Conservation (phyloP, 1,140 invertebrate genomes). For the Magallana angulata region DNA sequence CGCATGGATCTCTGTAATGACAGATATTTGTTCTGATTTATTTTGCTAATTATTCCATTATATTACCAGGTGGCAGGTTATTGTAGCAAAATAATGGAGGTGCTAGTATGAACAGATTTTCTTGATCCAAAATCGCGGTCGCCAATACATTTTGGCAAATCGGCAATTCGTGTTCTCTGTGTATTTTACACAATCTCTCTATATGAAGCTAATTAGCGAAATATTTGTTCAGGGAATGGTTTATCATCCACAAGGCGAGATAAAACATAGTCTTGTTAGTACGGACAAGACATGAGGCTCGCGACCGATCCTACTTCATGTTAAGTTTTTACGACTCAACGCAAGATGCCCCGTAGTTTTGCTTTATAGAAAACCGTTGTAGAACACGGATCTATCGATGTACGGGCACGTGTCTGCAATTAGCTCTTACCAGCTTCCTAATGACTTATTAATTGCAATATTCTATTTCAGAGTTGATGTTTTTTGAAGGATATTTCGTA, state of each 20-base stretch:
- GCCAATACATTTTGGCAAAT: slow-evolving; percentile 13
- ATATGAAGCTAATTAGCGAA: slow-evolving; percentile 21
- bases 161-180: slow-evolving; percentile 24
- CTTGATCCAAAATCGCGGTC: neutral
- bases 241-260: slow-evolving; percentile 16
- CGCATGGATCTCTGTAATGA: neutral
- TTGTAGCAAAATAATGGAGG: neutral
- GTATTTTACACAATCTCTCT: slow-evolving; percentile 35
- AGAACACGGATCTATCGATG: neutral
- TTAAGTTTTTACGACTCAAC: slow-evolving; percentile 27
- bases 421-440: slow-evolving; percentile 11
- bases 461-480: slow-evolving; percentile 18
- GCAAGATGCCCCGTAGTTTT: neutral
- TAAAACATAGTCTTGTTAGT: slow-evolving; percentile 17
- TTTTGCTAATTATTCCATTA: neutral
- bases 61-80: slow-evolving; percentile 13
- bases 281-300: neutral
- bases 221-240: slow-evolving; percentile 23
- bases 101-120: slow-evolving; percentile 20
- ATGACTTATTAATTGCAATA: slow-evolving; percentile 35
- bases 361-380: slow-evolving; percentile 20
- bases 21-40: neutral
- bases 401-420: neutral
- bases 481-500: slow-evolving; percentile 10
- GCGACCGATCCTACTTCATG: neutral